Conservation (phyloP, 2,797 vertebrate genomes). For the Zalophus californianus region DNA sequence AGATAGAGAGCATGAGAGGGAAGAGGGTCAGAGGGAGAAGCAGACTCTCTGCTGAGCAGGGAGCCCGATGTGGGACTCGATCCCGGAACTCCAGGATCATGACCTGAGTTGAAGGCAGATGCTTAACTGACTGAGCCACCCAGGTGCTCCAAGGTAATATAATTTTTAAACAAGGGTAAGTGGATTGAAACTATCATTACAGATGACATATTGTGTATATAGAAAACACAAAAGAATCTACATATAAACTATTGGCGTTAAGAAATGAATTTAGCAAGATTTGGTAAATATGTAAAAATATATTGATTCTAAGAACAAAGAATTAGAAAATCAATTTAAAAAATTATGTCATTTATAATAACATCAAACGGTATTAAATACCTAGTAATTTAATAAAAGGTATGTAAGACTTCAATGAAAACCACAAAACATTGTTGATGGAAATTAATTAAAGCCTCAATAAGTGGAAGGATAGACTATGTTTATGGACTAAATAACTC, state of each 20-base stretch:
- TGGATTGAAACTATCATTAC: neutral
- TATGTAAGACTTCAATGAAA: neutral
- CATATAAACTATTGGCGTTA: neutral
- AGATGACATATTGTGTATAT: neutral
- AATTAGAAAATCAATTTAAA: conserved; percentile 7
- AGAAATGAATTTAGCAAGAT: neutral
- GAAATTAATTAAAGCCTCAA: conserved; percentile 49
- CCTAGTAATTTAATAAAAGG: conserved; percentile 3
- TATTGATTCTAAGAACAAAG: neutral
- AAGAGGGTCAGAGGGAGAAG: neutral
- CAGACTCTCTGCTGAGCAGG: neutral
- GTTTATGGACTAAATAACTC: conserved; percentile 51
- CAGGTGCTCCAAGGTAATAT: neutral
- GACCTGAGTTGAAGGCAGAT: neutral
- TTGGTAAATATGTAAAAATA: neutral
- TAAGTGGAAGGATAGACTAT: neutral
- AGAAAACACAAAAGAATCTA: conserved; percentile 23
- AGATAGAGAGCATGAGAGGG: too few species aligned
- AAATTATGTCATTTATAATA: neutral
- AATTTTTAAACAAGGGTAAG: neutral
- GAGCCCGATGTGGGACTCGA: neutral
- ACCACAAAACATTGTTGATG: neutral
- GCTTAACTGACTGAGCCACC: neutral
- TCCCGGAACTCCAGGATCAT: neutral
- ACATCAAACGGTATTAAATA: neutral